A percentile compares a stretch with the other conserved stretches of the same genome.
Conservation (phyloP, 1,140 invertebrate species). For the Phymorhynchus buccinoides region DNA sequence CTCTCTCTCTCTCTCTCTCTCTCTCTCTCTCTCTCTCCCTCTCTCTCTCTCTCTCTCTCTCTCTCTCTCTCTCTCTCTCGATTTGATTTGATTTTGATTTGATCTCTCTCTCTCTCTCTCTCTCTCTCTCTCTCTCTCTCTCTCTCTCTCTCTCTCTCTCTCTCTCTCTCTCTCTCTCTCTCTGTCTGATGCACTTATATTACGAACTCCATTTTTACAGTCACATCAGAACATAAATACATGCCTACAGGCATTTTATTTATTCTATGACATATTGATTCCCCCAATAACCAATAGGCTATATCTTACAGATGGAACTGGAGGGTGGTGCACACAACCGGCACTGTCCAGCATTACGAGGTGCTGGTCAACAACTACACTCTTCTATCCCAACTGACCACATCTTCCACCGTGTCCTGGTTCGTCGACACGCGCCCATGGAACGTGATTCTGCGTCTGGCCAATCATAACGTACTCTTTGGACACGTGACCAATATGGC, state of each 20-base stretch:
- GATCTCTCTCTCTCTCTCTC: background rate
- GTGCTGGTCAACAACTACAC: constrained; percentile 14
- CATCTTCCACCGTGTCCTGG: background rate
- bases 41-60: too few relatives aligned
- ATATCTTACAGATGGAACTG: background rate
- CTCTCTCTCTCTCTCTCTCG: too few relatives aligned
- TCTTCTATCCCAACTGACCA: background rate
- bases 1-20: too few relatives aligned
- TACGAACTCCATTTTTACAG: too few relatives aligned
- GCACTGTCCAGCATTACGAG: background rate
- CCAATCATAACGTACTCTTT: background rate
- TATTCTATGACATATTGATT: too few relatives aligned
- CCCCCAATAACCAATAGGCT: too few relatives aligned
- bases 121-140: background rate
- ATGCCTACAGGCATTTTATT: too few relatives aligned
- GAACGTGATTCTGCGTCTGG: background rate
- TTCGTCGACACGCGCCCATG: constrained; percentile 12
- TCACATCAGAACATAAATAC: too few relatives aligned
- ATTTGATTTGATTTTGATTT: too few relatives aligned
- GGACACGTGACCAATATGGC: background rate
- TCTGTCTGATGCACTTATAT: background rate
- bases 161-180: background rate
- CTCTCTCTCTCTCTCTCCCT: too few relatives aligned
- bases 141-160: background rate
- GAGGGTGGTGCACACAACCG: constrained; percentile 19